phyloP scores from a whole-genome alignment of 2,113 vertebrate species.

The Cheirogaleus medius region DNA sequence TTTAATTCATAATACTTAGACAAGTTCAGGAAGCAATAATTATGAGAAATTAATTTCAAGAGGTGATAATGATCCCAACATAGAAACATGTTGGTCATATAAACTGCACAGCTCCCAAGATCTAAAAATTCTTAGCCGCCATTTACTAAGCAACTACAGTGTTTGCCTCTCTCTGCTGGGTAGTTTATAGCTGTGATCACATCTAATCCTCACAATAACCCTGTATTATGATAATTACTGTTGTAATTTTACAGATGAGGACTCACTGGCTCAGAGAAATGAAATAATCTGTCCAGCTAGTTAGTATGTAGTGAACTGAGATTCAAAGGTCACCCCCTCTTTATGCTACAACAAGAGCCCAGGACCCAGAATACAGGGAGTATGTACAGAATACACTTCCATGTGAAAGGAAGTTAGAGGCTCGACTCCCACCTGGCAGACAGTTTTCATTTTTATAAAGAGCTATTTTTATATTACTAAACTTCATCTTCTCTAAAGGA shows the following conservation, averaged over 20 bases:
- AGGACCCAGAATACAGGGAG: background rate
- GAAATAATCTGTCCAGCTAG: background rate
- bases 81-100: background rate
- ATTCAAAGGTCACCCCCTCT: background rate
- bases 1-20: background rate
- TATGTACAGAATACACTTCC: background rate
- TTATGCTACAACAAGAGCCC: background rate
- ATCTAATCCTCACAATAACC: background rate
- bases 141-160: background rate
- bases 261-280: background rate
- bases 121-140: background rate
- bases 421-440: constrained; percentile 5
- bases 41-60: background rate
- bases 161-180: background rate
- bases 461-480: constrained; percentile 65
- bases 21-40: background rate
- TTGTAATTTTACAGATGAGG: background rate
- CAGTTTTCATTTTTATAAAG: background rate
- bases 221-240: background rate
- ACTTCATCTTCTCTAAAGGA: constrained; percentile 51
- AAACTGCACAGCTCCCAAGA: background rate
- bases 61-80: background rate
- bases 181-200: background rate
- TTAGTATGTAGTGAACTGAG: background rate
- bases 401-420: constrained; percentile 7